A percentile compares a stretch with the other conserved stretches of the same genome.
These are phyloP conservation scores for Schizaphis graminum DNA, from an alignment of 2,888 invertebrate genomes.

Conservation along the genomic window DNA sequence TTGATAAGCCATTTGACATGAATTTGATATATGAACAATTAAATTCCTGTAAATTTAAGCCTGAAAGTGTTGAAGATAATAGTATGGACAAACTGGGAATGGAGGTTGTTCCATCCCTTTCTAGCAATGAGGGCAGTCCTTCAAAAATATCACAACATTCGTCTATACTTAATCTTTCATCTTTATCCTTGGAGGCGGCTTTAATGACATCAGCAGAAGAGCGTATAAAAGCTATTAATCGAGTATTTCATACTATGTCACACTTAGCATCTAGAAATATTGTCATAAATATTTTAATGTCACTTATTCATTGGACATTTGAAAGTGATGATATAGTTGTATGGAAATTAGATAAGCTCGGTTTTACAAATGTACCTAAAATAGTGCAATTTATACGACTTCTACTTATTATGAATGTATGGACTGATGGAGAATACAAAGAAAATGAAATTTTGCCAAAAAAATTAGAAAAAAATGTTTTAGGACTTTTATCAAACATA, in stretches of 20 bases:
- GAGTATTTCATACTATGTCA: conserved; percentile 51
- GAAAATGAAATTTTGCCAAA: conserved; percentile 52
- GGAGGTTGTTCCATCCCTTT: conserved; percentile 29
- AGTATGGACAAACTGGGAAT: conserved; percentile 61
- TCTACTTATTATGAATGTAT: conserved; percentile 58
- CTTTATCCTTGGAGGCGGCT: conserved; percentile 49
- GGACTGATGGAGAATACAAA: conserved; percentile 59
- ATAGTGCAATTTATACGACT: conserved; percentile 51
- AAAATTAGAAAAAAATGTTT: conserved; percentile 47
- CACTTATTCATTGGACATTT: conserved; percentile 55
- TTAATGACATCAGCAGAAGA: conserved; percentile 58
- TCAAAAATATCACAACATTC: conserved; percentile 9
- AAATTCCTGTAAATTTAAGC: conserved; percentile 45
- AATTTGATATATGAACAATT: conserved; percentile 39
- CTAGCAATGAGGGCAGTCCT: not conserved
- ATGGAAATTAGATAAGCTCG: conserved; percentile 56
- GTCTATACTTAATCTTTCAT: conserved; percentile 15
- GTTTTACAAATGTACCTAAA: conserved; percentile 58
- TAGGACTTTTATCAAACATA: conserved; percentile 48
- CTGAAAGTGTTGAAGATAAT: conserved; percentile 55
- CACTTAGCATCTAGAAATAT: conserved; percentile 55
- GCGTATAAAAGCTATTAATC: conserved; percentile 52
- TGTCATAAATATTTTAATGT: conserved; percentile 54
- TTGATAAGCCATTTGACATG: conserved; percentile 53
- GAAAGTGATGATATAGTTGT: conserved; percentile 46